Base-by-base conservation (phyloP, 2,888 invertebrate species). In the Drosophila putrida region DNA sequence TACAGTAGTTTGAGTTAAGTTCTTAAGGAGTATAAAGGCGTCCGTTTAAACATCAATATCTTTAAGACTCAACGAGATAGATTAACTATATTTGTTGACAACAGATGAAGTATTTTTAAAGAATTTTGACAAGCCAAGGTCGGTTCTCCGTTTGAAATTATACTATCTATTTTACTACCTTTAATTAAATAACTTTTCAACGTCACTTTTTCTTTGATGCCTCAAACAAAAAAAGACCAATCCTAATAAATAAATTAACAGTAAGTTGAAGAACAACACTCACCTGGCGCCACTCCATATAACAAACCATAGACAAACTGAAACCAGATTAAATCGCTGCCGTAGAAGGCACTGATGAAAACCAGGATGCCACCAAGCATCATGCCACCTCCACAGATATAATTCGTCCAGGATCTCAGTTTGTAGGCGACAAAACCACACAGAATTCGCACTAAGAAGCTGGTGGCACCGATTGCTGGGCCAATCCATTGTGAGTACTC, bases 381-480 rank as follows among this genome's bases (percentile, higher is more conserved):
- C 62, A 91, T 69, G 27, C 90, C 90, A 2, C 71, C 61, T 9
- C 91, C 92, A 43, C 89, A 90, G 3, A 91, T 75, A 41, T 76
- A 78, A 4, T 78, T 85, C 1, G 89, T 82, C 61, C 85, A 80
- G 4, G 60, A 35, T 1, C 66, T 55, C 10, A 80, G 80, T 51
- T 82, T 83, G 58, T 77, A 90, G 25, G 90, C 91, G 11, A 86
- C 36, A 50, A 90, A 81, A 8, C 92, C 91, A 44, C 89, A 84
- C 0, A 74, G 2, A 13, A 89, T 81, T 5, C 91, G 82, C 8
- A 80, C 91, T 1, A 95, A 78, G 0, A 96, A 95, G 90, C 96
- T 97, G 20, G 96, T 94, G 15, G 96, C 93, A 4, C 97, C 97
- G 74, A 97, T 95, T 6, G 95, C 92, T 2, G 90, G 88, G 4